phyloP scores from a whole-genome alignment of 1,140 invertebrate species.

The Listronotus bonariensis region DNA sequence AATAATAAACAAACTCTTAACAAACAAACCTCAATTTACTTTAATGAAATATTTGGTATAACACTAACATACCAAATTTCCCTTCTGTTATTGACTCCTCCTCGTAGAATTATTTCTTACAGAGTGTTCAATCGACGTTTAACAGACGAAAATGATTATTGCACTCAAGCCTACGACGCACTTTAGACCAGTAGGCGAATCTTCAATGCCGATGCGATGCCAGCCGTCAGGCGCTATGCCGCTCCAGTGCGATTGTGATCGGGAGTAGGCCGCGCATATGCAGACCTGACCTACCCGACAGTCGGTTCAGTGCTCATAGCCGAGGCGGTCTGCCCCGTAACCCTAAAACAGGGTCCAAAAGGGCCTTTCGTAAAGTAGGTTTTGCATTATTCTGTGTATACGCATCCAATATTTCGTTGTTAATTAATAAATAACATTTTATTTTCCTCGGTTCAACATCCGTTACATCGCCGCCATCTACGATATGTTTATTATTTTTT shows the following conservation, averaged over 20 bases:
- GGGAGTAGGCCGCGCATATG: constrained; percentile 50
- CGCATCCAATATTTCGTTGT: not conserved
- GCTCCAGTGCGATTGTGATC: constrained; percentile 35
- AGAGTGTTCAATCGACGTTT: no score
- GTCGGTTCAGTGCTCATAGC: constrained; percentile 47
- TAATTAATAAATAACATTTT: constrained; percentile 1
- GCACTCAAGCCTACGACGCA: constrained; percentile 16
- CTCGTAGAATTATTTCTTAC: no score
- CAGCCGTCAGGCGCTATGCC: constrained; percentile 34
- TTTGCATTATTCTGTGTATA: constrained; percentile 28
- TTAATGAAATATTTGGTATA: no score
- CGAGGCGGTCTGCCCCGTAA: constrained; percentile 46
- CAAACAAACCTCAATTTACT: no score
- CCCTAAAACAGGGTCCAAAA: constrained; percentile 50
- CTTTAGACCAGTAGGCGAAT: constrained; percentile 21
- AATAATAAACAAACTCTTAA: no score
- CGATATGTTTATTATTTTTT: constrained; percentile 8
- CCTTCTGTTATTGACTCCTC: no score
- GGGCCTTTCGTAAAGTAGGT: constrained; percentile 45
- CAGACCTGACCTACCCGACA: constrained; percentile 54
- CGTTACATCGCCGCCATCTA: not conserved
- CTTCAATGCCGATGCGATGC: constrained; percentile 15
- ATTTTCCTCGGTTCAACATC: not conserved
- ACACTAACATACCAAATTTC: no score
- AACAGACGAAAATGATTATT: constrained; percentile 12